A percentile compares a stretch with the other conserved stretches of the same genome.
Conservation (phyloP, 1,140 invertebrate species). For the Atta colombica region DNA sequence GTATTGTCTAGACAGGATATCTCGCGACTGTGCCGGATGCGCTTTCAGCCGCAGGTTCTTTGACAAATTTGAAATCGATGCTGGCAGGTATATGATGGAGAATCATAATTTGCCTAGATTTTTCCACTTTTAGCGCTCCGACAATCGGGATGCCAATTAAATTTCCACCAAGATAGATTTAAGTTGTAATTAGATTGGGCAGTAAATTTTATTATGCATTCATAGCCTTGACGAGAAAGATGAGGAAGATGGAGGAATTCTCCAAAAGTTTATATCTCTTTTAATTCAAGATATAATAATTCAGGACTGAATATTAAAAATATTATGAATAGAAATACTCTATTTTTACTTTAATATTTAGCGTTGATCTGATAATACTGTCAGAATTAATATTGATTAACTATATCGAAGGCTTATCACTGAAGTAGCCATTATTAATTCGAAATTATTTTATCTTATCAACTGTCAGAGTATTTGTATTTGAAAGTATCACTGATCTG, state of each 20-base stretch:
- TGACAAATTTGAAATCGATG: conserved; percentile 55
- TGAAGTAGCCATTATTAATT: background rate
- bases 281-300: background rate
- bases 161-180: background rate
- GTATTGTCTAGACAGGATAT: conserved; percentile 46
- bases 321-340: no score
- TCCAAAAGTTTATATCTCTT: background rate
- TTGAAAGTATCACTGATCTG: background rate
- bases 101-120: conserved; percentile 27
- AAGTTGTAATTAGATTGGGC: background rate
- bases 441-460: background rate
- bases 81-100: conserved; percentile 33
- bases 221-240: background rate
- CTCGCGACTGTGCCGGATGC: conserved; percentile 32
- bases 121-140: conserved; percentile 11
- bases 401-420: background rate
- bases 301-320: background rate
- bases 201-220: background rate
- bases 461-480: background rate
- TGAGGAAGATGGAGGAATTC: background rate
- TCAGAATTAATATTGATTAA: background rate
- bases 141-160: background rate
- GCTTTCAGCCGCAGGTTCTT: conserved; percentile 59
- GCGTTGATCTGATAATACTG: background rate
- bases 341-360: background rate